Base-by-base conservation (phyloP, 2,888 invertebrate species). In the Nezara viridula region DNA sequence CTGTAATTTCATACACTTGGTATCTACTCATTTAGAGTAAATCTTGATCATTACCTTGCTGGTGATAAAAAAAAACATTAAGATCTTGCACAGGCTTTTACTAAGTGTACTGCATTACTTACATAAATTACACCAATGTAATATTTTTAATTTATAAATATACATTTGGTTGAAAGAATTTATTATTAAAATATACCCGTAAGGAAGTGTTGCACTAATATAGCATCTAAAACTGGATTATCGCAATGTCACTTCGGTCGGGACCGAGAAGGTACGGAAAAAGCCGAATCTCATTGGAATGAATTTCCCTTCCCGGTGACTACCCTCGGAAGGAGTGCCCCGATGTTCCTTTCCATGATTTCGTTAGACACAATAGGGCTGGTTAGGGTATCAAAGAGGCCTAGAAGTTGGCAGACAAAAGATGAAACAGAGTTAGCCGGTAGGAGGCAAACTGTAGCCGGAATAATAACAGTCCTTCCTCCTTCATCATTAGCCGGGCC, bases 281-380 rank as follows among this genome's bases (percentile, higher is more conserved):
- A 86, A 32, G 19, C 47, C 49, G 86, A 86, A 86, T 50, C 86
- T 86, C 32, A 86, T 86, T 86, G 52, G 50, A 27, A 86, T 52
- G 52, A 52, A 86, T 86, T 52, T 86, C 21, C 12, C 50, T 55
- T 24, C 40, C 55, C 86, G 86, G 60, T 40, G 86, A 73, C 66
- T 73, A 37, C 19, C 16, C 66, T 37, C 66, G 32, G 66, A 32
- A 73, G 66, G 66, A 73, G 66, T 32, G 66, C 14, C 66, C 66
- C 60, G 49, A 49, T 37, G 50, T 86, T 86, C 86, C 86, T 86
- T 86, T 85, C 55, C 49, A 50, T 55, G 86, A 86, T 52, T 86
- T 86, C 44, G 55, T 86, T 60, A 86, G 86, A 44, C 50, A 55
- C 86, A 40, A 55, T 86, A 52, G 86, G 52, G 55, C 86, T 50